Evolutionary conservation across 2,113 vertebrate species (phyloP).

Genomic region (Cathartes aura): DNA sequence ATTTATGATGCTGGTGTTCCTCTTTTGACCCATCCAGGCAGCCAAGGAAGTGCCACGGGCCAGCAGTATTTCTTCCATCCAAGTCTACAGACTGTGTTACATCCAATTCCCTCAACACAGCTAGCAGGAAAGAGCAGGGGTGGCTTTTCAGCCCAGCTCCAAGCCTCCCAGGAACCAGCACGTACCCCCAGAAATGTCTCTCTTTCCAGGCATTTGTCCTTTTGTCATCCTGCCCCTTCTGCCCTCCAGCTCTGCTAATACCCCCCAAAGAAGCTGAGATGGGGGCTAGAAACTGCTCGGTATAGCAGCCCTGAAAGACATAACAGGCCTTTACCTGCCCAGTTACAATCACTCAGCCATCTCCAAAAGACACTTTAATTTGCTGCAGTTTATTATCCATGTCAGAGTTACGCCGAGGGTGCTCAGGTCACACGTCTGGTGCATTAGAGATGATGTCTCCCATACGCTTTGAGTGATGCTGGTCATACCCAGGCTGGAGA

Average conservation of each 20-base stretch:
- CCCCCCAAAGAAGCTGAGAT: not conserved
- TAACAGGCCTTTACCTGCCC: not conserved
- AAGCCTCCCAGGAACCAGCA: not conserved
- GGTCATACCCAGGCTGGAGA: not conserved
- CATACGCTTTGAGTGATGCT: not conserved
- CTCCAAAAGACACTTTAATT: not conserved
- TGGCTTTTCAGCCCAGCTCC: not conserved
- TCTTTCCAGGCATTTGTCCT: not conserved
- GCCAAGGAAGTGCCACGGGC: not conserved
- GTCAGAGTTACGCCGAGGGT: not conserved
- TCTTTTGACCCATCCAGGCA: not conserved
- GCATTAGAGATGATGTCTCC: not conserved
- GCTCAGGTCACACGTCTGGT: not conserved
- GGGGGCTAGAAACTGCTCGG: not conserved
- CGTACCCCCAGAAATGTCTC: fast-evolving
- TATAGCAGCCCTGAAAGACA: not conserved
- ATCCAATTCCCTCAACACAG: not conserved
- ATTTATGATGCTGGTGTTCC: not conserved
- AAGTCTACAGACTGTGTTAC: too few species aligned
- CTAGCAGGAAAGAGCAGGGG: not conserved
- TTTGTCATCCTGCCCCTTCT: not conserved
- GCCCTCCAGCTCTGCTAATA: not conserved
- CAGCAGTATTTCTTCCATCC: not conserved
- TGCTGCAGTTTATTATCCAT: not conserved
- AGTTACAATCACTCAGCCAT: not conserved